Base-by-base conservation (phyloP, 2,113 vertebrate genomes). In the Talpa occidentalis region DNA sequence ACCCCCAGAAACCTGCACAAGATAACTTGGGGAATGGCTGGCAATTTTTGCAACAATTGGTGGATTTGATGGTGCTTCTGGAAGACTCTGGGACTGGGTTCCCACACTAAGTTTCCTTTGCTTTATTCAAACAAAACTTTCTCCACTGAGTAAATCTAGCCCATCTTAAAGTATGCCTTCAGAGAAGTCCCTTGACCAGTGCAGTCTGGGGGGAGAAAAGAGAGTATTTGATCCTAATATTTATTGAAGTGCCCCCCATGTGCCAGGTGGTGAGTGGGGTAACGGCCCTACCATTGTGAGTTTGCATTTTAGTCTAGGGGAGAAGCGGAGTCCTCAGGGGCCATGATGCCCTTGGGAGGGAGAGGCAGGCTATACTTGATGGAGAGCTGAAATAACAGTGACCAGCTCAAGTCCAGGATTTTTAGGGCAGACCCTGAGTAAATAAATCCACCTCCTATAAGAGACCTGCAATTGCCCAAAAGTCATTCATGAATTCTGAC, bases 331-430 rank as follows among this genome's bases (percentile, higher is more conserved):
- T 17, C 78, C 35, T 5, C 11, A 14, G n/a, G 12, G 7, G 2
- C 9, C 1, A 54, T 28, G 9, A 21, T 0, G 0, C 17, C 8
- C 40, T 1, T 0, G 0, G 11, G 60, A 90, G 21, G 52, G 10
- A 42, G 35, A 26, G 1, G 3, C 15, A 17, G 62, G 47, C 35
- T n/a, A 40, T 40, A 37, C 10, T 12, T 9, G 35, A 56, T 2
- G 4, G 32, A 54, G 21, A 24, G 66, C 16, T 30, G 19, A 56
- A 10, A 2, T 6, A 59, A 1, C 28, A 47, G 6, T 4, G 3
- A 9, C 12, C 26, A 19, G 26, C 40, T 77, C 37, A n/a, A 12
- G n/a, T 30, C 28, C 40, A 19, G 44, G 40, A 4, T 54, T 15
- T 84, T 26, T 17, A 77, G 30, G 15, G 5, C 8, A 1, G 40